Percentiles rank a stretch among this genome's conserved stretches.
Conservation (phyloP, 2,113 vertebrate genomes). For the Syngnathoides biaculeatus region DNA sequence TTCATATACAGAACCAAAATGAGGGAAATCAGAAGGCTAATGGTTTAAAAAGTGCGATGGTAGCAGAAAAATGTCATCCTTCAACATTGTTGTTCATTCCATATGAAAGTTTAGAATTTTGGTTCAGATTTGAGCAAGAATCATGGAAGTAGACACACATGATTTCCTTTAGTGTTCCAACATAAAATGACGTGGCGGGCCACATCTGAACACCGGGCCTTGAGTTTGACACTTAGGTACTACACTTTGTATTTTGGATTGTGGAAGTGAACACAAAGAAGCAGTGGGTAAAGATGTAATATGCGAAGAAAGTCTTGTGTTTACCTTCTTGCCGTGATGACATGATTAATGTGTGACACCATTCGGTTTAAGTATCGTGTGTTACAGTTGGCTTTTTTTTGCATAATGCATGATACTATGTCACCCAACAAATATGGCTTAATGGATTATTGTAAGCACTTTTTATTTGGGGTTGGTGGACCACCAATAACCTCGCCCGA, state of each 20-base stretch:
- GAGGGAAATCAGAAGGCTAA: too few relatives aligned
- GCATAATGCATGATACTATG: slow-evolving; percentile 5
- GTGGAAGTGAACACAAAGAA: background rate
- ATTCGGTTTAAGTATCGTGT: slow-evolving; percentile 4
- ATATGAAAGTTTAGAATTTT: too few relatives aligned
- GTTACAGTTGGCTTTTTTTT: slow-evolving; percentile 15
- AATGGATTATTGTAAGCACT: slow-evolving; percentile 47
- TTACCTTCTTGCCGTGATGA: background rate
- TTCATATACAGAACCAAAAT: too few relatives aligned
- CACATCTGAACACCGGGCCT: too few relatives aligned
- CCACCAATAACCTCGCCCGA: background rate
- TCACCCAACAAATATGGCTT: slow-evolving; percentile 32
- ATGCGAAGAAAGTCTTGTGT: background rate
- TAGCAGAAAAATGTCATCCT: too few relatives aligned
- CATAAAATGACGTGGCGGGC: too few relatives aligned
- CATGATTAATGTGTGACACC: background rate
- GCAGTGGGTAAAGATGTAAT: background rate
- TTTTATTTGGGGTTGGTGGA: slow-evolving; percentile 28
- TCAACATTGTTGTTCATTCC: too few relatives aligned
- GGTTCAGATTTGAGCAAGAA: too few relatives aligned
- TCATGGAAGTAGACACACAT: too few relatives aligned
- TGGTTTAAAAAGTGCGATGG: too few relatives aligned
- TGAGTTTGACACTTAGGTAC: too few relatives aligned
- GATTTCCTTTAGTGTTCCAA: too few relatives aligned
- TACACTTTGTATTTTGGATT: background rate